Base-by-base conservation (phyloP, 2,797 vertebrate genomes). In the Lemur catta region DNA sequence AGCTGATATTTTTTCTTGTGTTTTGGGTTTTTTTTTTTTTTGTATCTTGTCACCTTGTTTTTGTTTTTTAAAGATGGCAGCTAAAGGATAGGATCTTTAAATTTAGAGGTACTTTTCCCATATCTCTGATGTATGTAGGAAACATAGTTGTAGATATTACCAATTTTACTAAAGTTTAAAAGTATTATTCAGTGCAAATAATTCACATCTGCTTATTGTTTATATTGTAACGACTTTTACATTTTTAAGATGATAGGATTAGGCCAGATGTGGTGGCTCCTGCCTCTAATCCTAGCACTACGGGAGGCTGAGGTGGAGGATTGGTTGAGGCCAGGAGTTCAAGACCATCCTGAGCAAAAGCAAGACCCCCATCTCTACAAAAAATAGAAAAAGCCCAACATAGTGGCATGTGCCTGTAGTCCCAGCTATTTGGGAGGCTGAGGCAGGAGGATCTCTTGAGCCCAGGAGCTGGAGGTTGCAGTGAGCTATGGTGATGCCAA, bases 21-120 rank as follows among this genome's bases (percentile, higher is more conserved):
- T 20, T 59, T 74, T 93, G 57, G 57, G 80, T 38, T 11, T 57
- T 57, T 26, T 91, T 43, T 57, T 55, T 55, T 55, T 55, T 55
- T 55, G 57, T 57, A 26, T 95, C 81, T 95, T 97, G 90, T 67
- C 87, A 33, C n/a, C 17, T 80, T 95, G 48, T 84, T 95, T 96
- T 92, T 41, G 71, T 76, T 94, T 94, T 93, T 96, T 95, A 94
- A 95, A 96, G 94, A 96, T 93, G 95, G 92, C 79, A 96, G 86
- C 86, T 96, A 84, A 97, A 75, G 79, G 76, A 89, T 95, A 96
- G 90, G 43, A 93, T 93, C 93, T 97, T 82, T 97, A 95, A 76
- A 65, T 93, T 93, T 95, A 90, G 72, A 97, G 89, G 81, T 91
- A 84, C 72, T 38, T 61, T 96, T 97, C 95, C 79, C n/a, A 48